Evolutionary conservation across 2,888 invertebrate species (phyloP).

Genomic region (Stenoptilia bipunctidactyla): DNA sequence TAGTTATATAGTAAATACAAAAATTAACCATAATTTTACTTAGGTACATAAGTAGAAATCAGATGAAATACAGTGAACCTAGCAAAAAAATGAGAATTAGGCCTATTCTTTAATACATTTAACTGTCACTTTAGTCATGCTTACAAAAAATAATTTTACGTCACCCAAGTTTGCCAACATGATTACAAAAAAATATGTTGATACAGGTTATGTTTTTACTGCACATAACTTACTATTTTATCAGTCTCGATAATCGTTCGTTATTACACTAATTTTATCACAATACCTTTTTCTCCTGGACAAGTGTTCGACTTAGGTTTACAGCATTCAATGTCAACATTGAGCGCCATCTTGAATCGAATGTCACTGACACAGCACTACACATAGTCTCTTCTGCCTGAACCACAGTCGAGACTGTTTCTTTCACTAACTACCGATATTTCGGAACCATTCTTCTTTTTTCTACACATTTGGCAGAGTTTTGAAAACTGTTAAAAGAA

Average conservation of each 20-base stretch:
- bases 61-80: too few species aligned
- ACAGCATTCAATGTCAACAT: background rate
- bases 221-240: conserved; percentile 4
- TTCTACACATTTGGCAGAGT: conserved; percentile 42
- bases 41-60: too few species aligned
- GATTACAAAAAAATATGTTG: too few species aligned
- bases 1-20: too few species aligned
- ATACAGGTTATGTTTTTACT: too few species aligned
- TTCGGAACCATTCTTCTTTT: conserved; percentile 53
- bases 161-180: too few species aligned
- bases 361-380: conserved; percentile 24
- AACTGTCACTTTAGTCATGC: too few species aligned
- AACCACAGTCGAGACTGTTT: conserved; percentile 44
- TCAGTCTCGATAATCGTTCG: conserved; percentile 13
- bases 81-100: too few species aligned
- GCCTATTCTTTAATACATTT: too few species aligned
- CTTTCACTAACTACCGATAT: conserved; percentile 58
- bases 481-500: conserved; percentile 36
- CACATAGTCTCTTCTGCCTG: conserved; percentile 53
- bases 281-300: conserved; percentile 4
- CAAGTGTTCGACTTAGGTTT: background rate
- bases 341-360: background rate
- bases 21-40: too few species aligned
- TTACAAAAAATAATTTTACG: too few species aligned
- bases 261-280: conserved; percentile 10